Base-by-base conservation (phyloP, 1,140 invertebrate genomes). In the Listronotus oregonensis region DNA sequence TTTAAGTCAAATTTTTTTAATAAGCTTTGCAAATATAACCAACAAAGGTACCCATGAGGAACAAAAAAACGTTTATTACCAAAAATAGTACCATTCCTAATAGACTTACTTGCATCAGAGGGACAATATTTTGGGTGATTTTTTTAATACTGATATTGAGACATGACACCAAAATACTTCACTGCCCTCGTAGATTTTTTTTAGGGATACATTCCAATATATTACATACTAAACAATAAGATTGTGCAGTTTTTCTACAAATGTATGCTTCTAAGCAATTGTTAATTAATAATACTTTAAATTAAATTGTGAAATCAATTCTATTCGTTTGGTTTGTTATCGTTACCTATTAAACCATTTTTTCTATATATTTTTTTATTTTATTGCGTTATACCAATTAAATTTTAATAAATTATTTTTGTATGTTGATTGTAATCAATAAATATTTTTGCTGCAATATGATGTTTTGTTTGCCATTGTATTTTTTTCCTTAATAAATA, bases 401-500 rank as follows among this genome's bases (percentile, higher is more conserved):
- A 47, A 47, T 47, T 11, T 47, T 5, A 10, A 10, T 47, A 47
- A 14, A 47, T 15, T 14, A 10, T 47, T 17, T 47, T 14, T 47
- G 17, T 27, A 50, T 21, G 12, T 17, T 27, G 18, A 37, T 9
- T 9, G 8, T 50, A 17, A 27, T 21, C 8, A 32, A 50, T 27
- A 50, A 50, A 50, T 50, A n/a, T 4, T 4, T 32, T 6, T 11
- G 31, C 47, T 27, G 47, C 47, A 50, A 50, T 50, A 50, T 50
- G 12, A 32, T 40, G 27, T 55, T 55, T 55, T 55, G 52, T 55
- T 55, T 55, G 52, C 52, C 11, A 55, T 21, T 50, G 18, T 27
- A 18, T 21, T 55, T 55, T 32, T 55, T 15, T 55, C 37, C 39
- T 10, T 6, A 55, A 55, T 55, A 55, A 55, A 55, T 55, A 55